Base-by-base conservation (phyloP, 2,888 invertebrate species). In the Brachyopa scutellaris region DNA sequence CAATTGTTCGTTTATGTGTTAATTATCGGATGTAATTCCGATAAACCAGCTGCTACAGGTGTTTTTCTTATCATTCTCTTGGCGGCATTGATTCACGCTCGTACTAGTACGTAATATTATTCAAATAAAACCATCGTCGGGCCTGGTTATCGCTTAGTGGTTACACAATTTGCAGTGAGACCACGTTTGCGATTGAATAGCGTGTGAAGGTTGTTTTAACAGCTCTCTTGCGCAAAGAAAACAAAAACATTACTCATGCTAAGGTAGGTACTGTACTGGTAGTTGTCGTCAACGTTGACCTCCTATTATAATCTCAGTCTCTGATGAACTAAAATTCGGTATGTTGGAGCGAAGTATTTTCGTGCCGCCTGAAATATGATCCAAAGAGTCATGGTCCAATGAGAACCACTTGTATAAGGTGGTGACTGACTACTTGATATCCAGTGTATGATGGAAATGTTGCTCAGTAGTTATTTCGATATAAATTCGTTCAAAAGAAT, bases 191-290 rank as follows among this genome's bases (percentile, higher is more conserved):
- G 29, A 33, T 57, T 66, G 66, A 9, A 42, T 79, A 67, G 74
- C 74, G 38, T 74, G 62, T 57, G 74, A 76, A 80, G 79, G 79
- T 69, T 74, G 47, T 69, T 36, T 69, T 26, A 40, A 13, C 67
- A 45, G 40, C 49, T 61, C 29, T 31, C 66, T 73, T 40, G 15
- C 38, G 53, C 26, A 77, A 59, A 55, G 19, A 67, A 61, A 40
- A 67, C 21, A 38, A 53, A 49, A 66, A 17, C 26, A 38, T 38
- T 53, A 70, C 26, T 62, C 49, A 77, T 55, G 31, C 31, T 29
- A 31, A n/a, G n/a, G 11, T 45, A 26, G 26, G 6, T 26, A 6
- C 26, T 5, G 3, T 6, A 26, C 26, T 6, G 6, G 4, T 6
- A 26, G 3, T 26, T n/a, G 64, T 69, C 69, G 79, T 76, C 80